phyloP scores from a whole-genome alignment of 2,888 invertebrate genomes.

The Arrhopalites spinosus region DNA sequence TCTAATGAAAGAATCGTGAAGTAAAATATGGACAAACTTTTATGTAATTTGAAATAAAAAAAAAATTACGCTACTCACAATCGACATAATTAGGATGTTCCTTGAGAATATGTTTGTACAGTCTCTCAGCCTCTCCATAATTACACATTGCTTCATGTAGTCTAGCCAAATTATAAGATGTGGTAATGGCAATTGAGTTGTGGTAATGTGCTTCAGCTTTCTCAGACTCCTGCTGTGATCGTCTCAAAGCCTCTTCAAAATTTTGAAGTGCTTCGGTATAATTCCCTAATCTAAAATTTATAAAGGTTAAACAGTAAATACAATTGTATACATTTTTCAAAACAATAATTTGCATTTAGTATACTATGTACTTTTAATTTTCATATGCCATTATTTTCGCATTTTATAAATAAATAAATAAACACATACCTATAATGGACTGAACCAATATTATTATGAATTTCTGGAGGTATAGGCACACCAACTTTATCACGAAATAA shows the following conservation, averaged over 20 bases:
- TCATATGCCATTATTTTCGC: background rate
- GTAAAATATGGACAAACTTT: background rate
- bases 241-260: slow-evolving; percentile 82
- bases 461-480: slow-evolving; percentile 95
- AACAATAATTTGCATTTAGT: too few species aligned
- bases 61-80: slow-evolving; percentile 67
- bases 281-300: slow-evolving; percentile 72
- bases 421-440: slow-evolving; percentile 73
- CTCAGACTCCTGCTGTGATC: slow-evolving; percentile 80
- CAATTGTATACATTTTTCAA: too few species aligned
- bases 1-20: background rate
- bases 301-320: background rate
- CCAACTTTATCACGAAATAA: slow-evolving; percentile 91
- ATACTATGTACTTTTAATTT: background rate
- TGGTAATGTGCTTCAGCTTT: slow-evolving; percentile 91
- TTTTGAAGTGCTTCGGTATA: slow-evolving; percentile 81
- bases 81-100: slow-evolving; percentile 98
- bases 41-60: background rate
- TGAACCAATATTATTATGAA: slow-evolving; percentile 95
- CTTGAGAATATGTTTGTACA: slow-evolving; percentile 95
- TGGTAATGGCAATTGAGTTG: slow-evolving; percentile 93
- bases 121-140: slow-evolving; percentile 91
- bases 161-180: slow-evolving; percentile 93
- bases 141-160: slow-evolving; percentile 90
- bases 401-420: background rate